Evolutionary conservation across 2,888 invertebrate genomes (phyloP).

Genomic region (Lagria hirta): DNA sequence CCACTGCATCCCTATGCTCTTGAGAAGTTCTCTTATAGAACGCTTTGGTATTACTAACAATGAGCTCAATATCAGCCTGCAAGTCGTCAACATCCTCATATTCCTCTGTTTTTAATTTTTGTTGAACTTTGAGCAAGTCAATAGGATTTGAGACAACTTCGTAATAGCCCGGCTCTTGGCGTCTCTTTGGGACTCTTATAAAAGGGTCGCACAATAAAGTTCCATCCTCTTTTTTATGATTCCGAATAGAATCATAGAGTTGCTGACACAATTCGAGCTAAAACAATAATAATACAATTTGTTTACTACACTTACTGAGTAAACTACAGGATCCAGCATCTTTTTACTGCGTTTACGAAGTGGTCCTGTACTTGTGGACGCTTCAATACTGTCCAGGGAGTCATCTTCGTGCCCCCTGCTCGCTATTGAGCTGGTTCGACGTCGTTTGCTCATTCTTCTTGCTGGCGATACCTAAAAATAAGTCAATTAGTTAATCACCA

Average conservation of each 20-base stretch:
- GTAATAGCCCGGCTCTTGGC: conserved; percentile 89
- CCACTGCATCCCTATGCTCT: conserved; percentile 88
- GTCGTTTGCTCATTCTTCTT: conserved; percentile 71
- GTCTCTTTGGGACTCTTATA: conserved; percentile 89
- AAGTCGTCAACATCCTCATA: conserved; percentile 93
- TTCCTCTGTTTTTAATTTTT: conserved; percentile 95
- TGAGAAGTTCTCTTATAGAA: conserved; percentile 86
- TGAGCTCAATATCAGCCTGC: conserved; percentile 83
- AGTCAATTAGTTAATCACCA: background rate
- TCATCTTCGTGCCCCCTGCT: conserved; percentile 73
- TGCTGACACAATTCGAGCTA: conserved; percentile 87
- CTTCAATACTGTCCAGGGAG: conserved; percentile 67
- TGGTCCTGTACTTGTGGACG: conserved; percentile 57
- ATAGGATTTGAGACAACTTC: conserved; percentile 94
- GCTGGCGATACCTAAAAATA: conserved; percentile 2
- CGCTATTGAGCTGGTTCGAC: conserved; percentile 81
- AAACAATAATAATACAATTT: conserved; percentile 41
- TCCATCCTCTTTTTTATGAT: conserved; percentile 91
- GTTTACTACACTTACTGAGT: no score
- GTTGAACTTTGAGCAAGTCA: conserved; percentile 92
- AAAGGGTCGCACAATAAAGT: conserved; percentile 89
- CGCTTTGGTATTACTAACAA: conserved; percentile 92
- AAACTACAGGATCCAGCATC: conserved; percentile 71
- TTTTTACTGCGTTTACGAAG: conserved; percentile 64
- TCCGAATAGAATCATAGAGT: conserved; percentile 87